A percentile compares a stretch with the other conserved stretches of the same genome.
Conservation (phyloP, 2,797 vertebrate species). For the Paedocypris micromegethes region DNA sequence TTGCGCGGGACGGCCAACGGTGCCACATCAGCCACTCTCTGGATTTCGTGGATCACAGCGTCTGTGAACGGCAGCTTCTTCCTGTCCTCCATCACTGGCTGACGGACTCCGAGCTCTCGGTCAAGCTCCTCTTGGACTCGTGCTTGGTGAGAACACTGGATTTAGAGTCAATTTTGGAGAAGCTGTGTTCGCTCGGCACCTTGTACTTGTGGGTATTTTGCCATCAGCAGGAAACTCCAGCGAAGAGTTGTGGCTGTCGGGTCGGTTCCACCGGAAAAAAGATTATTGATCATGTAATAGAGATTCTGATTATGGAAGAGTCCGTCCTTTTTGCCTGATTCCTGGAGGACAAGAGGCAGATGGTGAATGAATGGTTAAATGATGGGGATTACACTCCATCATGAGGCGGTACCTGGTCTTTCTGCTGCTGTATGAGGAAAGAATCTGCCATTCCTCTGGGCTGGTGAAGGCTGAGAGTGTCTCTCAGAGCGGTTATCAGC, state of each 20-base stretch:
- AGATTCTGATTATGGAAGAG: slow-evolving; percentile 36
- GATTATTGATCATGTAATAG: slow-evolving; percentile 42
- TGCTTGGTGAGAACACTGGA: neutral
- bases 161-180: neutral
- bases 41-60: slow-evolving; percentile 58
- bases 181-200: slow-evolving; percentile 35
- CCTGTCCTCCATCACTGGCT: slow-evolving; percentile 49
- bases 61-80: slow-evolving; percentile 53
- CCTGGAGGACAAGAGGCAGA: neutral
- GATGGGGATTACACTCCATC: too few relatives aligned
- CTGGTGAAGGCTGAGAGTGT: slow-evolving; percentile 32
- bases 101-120: slow-evolving; percentile 42
- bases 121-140: slow-evolving; percentile 47
- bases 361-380: neutral
- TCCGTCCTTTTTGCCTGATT: slow-evolving; percentile 10
- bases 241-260: slow-evolving; percentile 58
- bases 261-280: slow-evolving; percentile 64
- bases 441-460: slow-evolving; percentile 44
- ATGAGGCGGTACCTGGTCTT: neutral
- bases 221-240: slow-evolving; percentile 61
- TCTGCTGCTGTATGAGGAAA: slow-evolving; percentile 36
- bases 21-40: slow-evolving; percentile 44
- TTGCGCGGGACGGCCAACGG: slow-evolving; percentile 28
- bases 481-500: slow-evolving; percentile 7
- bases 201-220: slow-evolving; percentile 63